Percentiles rank a stretch among this genome's conserved stretches.
Conservation (phyloP, 1,140 invertebrate genomes). For the Leptopilina boulardi region DNA sequence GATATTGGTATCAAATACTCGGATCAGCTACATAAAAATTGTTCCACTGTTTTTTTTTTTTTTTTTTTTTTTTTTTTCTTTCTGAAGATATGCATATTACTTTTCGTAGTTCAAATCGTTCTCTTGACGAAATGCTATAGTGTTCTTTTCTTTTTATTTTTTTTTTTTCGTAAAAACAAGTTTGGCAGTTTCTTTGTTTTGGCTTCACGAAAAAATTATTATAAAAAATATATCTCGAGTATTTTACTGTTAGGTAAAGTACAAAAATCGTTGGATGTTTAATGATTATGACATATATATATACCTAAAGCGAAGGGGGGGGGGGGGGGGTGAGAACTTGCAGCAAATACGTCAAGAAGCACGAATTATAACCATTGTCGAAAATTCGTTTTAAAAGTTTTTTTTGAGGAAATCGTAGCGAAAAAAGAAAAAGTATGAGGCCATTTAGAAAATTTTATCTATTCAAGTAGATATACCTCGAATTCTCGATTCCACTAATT, state of each 20-base stretch:
- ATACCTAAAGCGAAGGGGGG: slow-evolving; percentile 6
- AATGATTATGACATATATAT: too few species aligned
- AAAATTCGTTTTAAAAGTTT: slow-evolving; percentile 9
- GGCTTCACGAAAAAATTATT: background rate
- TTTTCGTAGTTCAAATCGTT: slow-evolving; percentile 38
- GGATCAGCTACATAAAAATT: slow-evolving; percentile 58
- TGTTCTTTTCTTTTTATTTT: background rate
- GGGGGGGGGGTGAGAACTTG: background rate
- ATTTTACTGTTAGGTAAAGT: slow-evolving; percentile 24
- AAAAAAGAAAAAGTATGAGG: slow-evolving; percentile 1
- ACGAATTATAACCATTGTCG: background rate
- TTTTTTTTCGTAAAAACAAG: background rate
- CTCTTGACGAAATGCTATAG: background rate
- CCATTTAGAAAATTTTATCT: slow-evolving; percentile 23
- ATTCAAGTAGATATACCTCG: slow-evolving; percentile 5
- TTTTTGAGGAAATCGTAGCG: background rate
- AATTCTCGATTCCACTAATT: background rate
- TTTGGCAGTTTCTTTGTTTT: slow-evolving; percentile 19
- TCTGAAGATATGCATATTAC: slow-evolving; percentile 60
- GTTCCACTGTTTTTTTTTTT: slow-evolving; percentile 50
- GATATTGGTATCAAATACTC: slow-evolving; percentile 57
- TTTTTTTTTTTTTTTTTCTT: slow-evolving; percentile 33
- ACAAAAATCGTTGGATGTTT: slow-evolving; percentile 12
- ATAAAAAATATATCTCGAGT: slow-evolving; percentile 27
- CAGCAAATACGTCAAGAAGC: background rate